Percentiles rank a stretch among this genome's conserved stretches.
phyloP scores from a whole-genome alignment of 1,140 invertebrate species.

The Heliconius congener region DNA sequence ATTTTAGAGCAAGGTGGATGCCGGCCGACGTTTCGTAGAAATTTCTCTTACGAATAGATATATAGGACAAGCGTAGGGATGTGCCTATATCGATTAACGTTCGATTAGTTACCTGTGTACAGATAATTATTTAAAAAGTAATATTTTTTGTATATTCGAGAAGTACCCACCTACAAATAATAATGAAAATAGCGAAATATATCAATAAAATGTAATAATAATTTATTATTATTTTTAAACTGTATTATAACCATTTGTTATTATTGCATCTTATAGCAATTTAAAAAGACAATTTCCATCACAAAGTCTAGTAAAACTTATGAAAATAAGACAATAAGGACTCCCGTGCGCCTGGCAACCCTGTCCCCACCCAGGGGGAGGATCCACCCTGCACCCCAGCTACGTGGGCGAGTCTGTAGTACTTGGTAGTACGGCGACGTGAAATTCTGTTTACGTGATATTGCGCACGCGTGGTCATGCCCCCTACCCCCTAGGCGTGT shows the following conservation, averaged over 20 bases:
- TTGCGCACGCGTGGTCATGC: conserved; percentile 60
- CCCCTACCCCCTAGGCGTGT: conserved; percentile 41
- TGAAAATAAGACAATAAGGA: conserved; percentile 17
- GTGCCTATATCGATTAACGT: not conserved
- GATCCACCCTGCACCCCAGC: conserved; percentile 41
- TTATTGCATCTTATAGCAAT: not conserved
- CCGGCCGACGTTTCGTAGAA: conserved; percentile 6
- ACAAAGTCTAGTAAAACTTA: not conserved
- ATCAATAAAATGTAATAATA: too few species aligned
- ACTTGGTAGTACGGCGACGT: conserved; percentile 73
- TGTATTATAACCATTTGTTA: not conserved
- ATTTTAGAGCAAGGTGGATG: not conserved
- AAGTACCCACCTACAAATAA: too few species aligned
- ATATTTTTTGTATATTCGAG: too few species aligned
- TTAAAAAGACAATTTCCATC: not conserved
- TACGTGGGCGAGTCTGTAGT: conserved; percentile 80
- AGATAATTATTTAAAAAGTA: too few species aligned
- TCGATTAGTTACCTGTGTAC: not conserved
- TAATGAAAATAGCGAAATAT: too few species aligned
- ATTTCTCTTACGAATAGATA: conserved; percentile 1
- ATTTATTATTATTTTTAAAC: not conserved
- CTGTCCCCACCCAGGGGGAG: conserved; percentile 28
- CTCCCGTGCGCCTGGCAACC: conserved; percentile 10
- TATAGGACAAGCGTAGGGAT: not conserved
- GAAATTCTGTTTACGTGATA: conserved; percentile 69